Conservation (phyloP, 2,888 invertebrate genomes). For the Hecatera dysodea region DNA sequence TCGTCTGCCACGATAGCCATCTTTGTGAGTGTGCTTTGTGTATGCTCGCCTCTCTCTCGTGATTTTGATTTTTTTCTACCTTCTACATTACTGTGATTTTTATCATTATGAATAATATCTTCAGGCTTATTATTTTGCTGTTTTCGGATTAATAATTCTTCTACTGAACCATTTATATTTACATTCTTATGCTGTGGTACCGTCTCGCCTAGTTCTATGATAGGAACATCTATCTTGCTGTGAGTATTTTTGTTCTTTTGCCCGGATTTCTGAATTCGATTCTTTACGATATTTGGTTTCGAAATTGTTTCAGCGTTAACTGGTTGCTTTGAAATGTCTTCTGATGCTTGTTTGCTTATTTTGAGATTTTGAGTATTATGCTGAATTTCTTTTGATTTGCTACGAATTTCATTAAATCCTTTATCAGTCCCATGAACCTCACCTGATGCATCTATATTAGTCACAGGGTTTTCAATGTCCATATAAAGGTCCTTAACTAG, state of each 20-base stretch:
- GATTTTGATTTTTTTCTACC: slow-evolving; percentile 27
- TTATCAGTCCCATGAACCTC: slow-evolving; percentile 67
- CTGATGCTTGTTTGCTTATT: slow-evolving; percentile 10
- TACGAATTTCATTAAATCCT: slow-evolving; percentile 20
- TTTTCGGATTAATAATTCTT: slow-evolving; percentile 2
- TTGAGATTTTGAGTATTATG: slow-evolving; percentile 18
- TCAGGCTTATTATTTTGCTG: slow-evolving; percentile 5
- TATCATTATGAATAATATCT: not conserved
- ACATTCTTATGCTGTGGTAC: not conserved
- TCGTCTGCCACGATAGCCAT: slow-evolving; percentile 80
- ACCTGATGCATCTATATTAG: slow-evolving; percentile 70
- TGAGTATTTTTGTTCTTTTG: slow-evolving; percentile 30
- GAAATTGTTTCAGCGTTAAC: slow-evolving; percentile 23
- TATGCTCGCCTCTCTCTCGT: slow-evolving; percentile 16
- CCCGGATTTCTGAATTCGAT: slow-evolving; percentile 70
- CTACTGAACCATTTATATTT: slow-evolving; percentile 11
- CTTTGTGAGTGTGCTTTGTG: slow-evolving; percentile 40
- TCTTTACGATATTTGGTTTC: slow-evolving; percentile 28
- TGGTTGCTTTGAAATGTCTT: slow-evolving; percentile 35
- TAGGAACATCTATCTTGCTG: slow-evolving; percentile 33
- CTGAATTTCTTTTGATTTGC: slow-evolving; percentile 21
- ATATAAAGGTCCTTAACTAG: slow-evolving; percentile 72
- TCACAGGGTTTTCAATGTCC: slow-evolving; percentile 72
- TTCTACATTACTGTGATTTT: slow-evolving; percentile 15
- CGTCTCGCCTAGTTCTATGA: slow-evolving; percentile 31